Conservation (phyloP, 2,113 vertebrate genomes). For the Mionectes macconnelli region DNA sequence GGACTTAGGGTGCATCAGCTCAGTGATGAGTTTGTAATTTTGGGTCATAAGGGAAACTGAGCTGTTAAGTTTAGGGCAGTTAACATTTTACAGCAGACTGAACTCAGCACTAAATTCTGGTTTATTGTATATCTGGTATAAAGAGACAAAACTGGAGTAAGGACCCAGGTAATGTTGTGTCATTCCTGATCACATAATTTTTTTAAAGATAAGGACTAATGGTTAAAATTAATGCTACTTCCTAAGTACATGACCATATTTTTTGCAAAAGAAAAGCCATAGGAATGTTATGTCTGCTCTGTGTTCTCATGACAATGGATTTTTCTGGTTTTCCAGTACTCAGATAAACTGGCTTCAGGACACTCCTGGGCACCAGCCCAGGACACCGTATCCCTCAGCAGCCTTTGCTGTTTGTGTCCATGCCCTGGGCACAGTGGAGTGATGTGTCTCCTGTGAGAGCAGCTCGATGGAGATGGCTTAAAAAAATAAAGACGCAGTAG, state of each 20-base stretch:
- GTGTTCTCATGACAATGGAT: neutral
- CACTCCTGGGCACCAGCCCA: neutral
- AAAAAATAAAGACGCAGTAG: neutral
- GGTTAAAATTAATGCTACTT: neutral
- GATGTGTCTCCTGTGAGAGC: neutral
- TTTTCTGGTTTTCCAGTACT: neutral
- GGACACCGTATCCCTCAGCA: neutral
- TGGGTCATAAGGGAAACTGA: neutral
- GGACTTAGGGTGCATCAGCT: neutral
- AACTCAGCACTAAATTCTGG: fast-evolving
- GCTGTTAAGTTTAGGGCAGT: neutral
- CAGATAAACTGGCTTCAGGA: neutral
- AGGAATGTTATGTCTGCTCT: neutral
- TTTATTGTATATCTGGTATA: neutral
- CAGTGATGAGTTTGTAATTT: neutral
- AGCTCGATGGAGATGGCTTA: fast-evolving
- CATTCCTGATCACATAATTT: neutral
- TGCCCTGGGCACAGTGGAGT: neutral
- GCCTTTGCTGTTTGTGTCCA: neutral
- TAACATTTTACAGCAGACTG: neutral
- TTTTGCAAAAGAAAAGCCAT: neutral
- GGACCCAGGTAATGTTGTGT: neutral
- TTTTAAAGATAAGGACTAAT: neutral
- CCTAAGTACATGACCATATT: neutral
- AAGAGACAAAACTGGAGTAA: neutral